A percentile compares a stretch with the other conserved stretches of the same genome.
Evolutionary conservation across 2,797 vertebrate genomes (phyloP).

Genomic region (Philypnodon macrostomus): DNA sequence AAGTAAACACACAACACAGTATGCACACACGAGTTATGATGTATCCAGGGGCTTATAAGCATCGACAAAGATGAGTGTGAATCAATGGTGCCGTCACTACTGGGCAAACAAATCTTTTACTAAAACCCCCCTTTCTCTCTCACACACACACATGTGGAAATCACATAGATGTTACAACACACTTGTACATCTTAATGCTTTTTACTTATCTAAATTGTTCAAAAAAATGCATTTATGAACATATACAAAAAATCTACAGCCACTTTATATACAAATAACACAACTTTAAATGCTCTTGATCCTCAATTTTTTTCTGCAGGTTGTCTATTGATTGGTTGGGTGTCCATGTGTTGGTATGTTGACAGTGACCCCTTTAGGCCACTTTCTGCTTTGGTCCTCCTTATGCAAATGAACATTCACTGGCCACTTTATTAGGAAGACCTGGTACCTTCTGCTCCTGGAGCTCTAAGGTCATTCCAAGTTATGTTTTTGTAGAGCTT

Average conservation of each 20-base stretch:
- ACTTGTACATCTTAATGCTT: no score
- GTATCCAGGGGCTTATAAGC: constrained; percentile 73
- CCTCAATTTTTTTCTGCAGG: constrained; percentile 3
- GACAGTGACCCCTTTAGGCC: constrained; percentile 73
- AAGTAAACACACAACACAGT: constrained; percentile 33
- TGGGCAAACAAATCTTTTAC: constrained; percentile 73
- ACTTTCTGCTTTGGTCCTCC: constrained; percentile 32
- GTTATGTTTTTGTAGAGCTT: no score
- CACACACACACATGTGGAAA: constrained; percentile 23
- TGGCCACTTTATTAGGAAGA: no score
- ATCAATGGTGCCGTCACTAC: constrained; percentile 74
- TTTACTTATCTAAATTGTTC: no score
- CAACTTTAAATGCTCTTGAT: constrained; percentile 14
- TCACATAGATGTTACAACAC: no score
- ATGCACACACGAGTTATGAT: constrained; percentile 66
- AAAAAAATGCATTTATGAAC: no score
- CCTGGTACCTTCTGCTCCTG: no score
- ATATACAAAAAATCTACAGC: no score
- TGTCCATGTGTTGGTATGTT: constrained; percentile 57
- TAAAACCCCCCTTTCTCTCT: constrained; percentile 51
- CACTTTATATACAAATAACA: background rate
- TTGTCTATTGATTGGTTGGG: constrained; percentile 51
- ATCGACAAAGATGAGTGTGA: constrained; percentile 78
- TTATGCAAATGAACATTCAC: no score
- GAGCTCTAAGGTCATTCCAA: no score